These are phyloP conservation scores for Heterocephalus glaber DNA, from an alignment of 2,113 vertebrate species.

Conservation along the genomic window DNA sequence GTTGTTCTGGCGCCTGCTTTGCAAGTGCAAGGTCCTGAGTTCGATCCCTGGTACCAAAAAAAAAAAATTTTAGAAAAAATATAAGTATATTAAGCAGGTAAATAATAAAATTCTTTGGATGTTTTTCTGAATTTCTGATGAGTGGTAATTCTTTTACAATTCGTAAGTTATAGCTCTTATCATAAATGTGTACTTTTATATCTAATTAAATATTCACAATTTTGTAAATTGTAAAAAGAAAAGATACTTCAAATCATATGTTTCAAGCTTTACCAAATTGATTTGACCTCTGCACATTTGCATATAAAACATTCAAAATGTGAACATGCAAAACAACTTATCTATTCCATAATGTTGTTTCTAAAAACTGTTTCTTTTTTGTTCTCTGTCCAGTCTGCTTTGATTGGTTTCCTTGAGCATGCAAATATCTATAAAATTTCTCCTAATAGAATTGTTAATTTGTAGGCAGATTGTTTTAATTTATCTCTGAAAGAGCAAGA, in stretches of 20 bases:
- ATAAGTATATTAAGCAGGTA: neutral
- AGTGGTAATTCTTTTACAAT: neutral
- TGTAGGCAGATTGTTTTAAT: neutral
- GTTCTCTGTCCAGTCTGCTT: neutral
- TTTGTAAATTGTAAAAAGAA: conserved; percentile 1
- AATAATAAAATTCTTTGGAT: neutral
- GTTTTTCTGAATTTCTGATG: neutral
- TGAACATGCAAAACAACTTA: neutral
- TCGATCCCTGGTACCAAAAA: too few species aligned
- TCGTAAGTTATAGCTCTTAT: neutral
- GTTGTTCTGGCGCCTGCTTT: too few species aligned
- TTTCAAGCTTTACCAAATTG: neutral
- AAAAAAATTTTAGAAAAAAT: neutral
- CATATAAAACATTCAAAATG: neutral
- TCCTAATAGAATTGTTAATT: neutral
- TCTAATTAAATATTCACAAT: neutral
- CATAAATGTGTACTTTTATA: neutral
- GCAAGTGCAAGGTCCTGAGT: too few species aligned
- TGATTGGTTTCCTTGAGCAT: neutral
- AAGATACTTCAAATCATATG: neutral
- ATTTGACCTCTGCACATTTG: neutral
- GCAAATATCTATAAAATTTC: neutral
- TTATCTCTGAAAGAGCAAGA: neutral
- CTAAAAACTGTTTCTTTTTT: neutral
- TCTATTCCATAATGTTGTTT: neutral